Evolutionary conservation across 1,140 invertebrate genomes (phyloP).

Genomic region (Brachionus sp.): DNA sequence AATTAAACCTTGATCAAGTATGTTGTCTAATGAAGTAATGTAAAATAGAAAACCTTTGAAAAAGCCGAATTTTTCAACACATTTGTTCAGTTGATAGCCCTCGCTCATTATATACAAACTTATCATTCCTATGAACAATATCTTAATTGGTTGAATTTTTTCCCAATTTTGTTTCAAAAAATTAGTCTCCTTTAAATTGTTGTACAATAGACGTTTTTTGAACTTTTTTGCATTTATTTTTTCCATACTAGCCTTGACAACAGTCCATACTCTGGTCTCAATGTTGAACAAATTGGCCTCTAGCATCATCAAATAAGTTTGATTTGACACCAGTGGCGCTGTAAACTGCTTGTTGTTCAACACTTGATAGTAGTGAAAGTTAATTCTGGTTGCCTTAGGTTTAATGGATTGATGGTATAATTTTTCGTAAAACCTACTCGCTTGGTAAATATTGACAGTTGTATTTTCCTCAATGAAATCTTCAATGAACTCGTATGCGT

Average conservation of each 20-base stretch:
- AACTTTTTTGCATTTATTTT: background rate
- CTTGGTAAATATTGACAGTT: background rate
- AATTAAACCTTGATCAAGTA: background rate
- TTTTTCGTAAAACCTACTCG: background rate
- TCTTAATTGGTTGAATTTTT: background rate
- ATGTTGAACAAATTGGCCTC: slow-evolving; percentile 23
- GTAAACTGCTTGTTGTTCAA: background rate
- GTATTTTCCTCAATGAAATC: background rate
- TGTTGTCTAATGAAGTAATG: background rate
- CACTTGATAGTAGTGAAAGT: background rate
- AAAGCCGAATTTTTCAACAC: background rate
- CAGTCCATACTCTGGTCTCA: background rate
- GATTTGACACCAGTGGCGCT: background rate
- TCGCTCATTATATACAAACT: background rate
- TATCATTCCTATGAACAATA: background rate
- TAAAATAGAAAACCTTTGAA: background rate
- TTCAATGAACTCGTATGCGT: background rate
- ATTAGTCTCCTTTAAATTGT: background rate
- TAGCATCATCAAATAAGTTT: background rate
- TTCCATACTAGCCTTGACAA: background rate
- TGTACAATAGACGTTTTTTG: background rate
- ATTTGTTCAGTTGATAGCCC: background rate
- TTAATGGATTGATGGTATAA: background rate
- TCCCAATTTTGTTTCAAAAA: background rate
- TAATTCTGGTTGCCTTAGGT: background rate